These are phyloP conservation scores for Catharus bicknelli DNA, from an alignment of 2,113 vertebrate genomes.

Conservation along the genomic window DNA sequence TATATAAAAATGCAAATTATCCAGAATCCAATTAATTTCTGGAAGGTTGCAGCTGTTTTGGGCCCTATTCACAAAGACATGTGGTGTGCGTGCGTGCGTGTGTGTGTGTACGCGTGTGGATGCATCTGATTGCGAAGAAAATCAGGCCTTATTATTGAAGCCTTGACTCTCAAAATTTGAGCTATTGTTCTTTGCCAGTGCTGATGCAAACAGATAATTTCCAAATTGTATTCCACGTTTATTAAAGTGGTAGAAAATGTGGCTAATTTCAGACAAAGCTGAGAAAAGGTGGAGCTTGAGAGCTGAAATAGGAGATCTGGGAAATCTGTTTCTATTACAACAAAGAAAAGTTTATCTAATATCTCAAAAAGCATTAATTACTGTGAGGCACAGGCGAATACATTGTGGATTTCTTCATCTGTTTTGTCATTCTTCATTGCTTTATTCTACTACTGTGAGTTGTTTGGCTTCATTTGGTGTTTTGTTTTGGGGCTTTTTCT, in stretches of 20 bases:
- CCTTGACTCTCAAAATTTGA: slow-evolving; percentile 50
- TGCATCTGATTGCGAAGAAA: slow-evolving; percentile 60
- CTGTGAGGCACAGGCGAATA: neutral
- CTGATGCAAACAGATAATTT: slow-evolving; percentile 46
- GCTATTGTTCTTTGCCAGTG: slow-evolving; percentile 26
- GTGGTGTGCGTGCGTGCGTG: neutral
- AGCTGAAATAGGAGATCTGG: slow-evolving; percentile 23
- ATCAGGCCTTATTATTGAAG: slow-evolving; percentile 65
- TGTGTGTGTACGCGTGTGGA: neutral
- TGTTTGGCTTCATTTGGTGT: slow-evolving; percentile 30
- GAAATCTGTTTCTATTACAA: slow-evolving; percentile 29
- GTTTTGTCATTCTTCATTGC: slow-evolving; percentile 43
- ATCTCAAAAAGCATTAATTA: slow-evolving; percentile 67
- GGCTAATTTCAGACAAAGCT: slow-evolving; percentile 58
- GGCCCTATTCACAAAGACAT: slow-evolving; percentile 58
- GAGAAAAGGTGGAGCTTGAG: slow-evolving; percentile 29
- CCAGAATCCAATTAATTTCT: slow-evolving; percentile 75
- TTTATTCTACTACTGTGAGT: slow-evolving; percentile 50
- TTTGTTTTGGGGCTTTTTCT: neutral
- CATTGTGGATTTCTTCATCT: slow-evolving; percentile 45
- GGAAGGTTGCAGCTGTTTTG: slow-evolving; percentile 72
- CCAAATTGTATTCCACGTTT: slow-evolving; percentile 40
- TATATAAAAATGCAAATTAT: slow-evolving; percentile 76
- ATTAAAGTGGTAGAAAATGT: slow-evolving; percentile 57
- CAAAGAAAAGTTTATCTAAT: slow-evolving; percentile 61